Conservation (phyloP, 2,113 vertebrate genomes). For the Pterocles gutturalis region DNA sequence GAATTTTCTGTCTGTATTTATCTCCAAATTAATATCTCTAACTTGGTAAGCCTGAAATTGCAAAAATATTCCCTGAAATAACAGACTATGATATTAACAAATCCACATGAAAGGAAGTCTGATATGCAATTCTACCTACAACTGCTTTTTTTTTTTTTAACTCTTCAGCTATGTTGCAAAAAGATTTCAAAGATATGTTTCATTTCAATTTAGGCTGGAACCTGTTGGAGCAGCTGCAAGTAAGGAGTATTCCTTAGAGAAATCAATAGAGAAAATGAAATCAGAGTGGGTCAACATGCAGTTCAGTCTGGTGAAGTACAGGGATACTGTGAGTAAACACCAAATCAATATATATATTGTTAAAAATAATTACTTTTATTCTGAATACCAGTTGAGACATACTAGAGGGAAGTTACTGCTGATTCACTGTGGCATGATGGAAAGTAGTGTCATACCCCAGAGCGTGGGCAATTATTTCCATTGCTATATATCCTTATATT, state of each 20-base stretch:
- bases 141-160: background rate
- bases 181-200: background rate
- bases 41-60: background rate
- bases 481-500: background rate
- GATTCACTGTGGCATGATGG: background rate
- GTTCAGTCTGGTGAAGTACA: conserved; percentile 83
- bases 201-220: conserved; percentile 82
- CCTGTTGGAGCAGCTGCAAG: conserved; percentile 87
- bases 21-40: background rate
- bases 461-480: background rate
- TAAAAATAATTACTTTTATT: background rate
- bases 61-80: background rate
- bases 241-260: conserved; percentile 91
- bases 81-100: background rate
- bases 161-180: background rate
- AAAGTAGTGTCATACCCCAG: background rate
- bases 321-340: conserved; percentile 86
- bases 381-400: background rate
- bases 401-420: background rate
- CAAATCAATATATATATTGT: background rate
- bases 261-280: conserved; percentile 91
- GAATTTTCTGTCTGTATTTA: background rate
- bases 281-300: conserved; percentile 82
- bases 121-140: background rate
- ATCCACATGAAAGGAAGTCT: background rate